Base-by-base conservation (phyloP, 2,888 invertebrate species). In the Horisme vitalbata region DNA sequence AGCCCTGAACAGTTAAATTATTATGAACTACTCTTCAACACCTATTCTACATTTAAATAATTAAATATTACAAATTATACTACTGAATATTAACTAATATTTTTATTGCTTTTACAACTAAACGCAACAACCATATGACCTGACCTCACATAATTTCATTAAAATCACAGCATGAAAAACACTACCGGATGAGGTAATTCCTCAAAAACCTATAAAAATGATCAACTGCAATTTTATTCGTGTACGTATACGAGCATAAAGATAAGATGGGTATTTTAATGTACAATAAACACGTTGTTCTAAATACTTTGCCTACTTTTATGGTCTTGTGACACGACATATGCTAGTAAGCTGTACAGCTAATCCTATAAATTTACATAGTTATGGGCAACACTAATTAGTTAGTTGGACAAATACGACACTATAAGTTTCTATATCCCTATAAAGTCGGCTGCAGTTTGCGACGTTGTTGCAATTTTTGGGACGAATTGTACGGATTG, bases 251-350 rank as follows among this genome's bases (percentile, higher is more conserved):
- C 64, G 58, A 62, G 68, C 63, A 60, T 70, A 65, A 53, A 61
- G 68, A 72, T 65, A 68, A 68, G 70, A 76, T 70, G 73, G 67
- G 70, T 68, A 73, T 73, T 74, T 71, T 71, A 63, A 71, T 67
- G 70, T 68, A 71, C 76, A 72, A 83, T 85, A 81, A 86, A 82
- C 86, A 84, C 79, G 79, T 81, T 79, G 79, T 87, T 79, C 68
- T 53, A 65, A 70, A 81, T 73, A 68, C 68, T 65, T n/a, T 62
- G 60, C 56, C 64, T 61, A 68, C 61, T 41, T 80, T 86, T 80
- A 88, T 80, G 72, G 76, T 79, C 77, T 74, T 69, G 72, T 81
- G 79, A 78, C 88, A 88, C 83, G 87, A 56, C 68, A 85, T 73
- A 61, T 60, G 62, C 75, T 71, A 69, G 75, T 76, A 80, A 79